phyloP scores from a whole-genome alignment of 1,140 invertebrate species.

The Spodoptera frugiperda region DNA sequence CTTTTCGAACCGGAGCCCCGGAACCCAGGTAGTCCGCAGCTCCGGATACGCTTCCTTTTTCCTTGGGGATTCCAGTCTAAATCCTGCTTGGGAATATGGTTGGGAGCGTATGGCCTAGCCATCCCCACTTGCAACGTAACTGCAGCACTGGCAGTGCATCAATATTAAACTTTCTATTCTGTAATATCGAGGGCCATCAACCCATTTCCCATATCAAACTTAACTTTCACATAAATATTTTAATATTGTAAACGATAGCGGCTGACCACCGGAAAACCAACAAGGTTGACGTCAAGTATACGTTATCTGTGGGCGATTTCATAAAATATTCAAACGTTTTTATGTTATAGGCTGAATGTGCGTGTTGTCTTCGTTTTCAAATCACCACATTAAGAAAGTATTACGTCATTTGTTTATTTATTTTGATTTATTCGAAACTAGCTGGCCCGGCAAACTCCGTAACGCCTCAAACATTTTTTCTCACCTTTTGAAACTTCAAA shows the following conservation, averaged over 20 bases:
- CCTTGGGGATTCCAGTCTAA: too few species aligned
- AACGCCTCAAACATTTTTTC: too few species aligned
- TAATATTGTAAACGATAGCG: background rate
- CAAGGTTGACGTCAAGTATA: constrained; percentile 7
- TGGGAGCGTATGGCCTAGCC: too few species aligned
- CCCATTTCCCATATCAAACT: background rate
- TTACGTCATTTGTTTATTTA: background rate
- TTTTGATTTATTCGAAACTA: too few species aligned
- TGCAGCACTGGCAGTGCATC: too few species aligned
- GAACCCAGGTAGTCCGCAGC: too few species aligned
- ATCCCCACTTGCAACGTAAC: too few species aligned
- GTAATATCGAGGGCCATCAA: background rate
- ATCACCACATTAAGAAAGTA: background rate
- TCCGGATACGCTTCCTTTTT: too few species aligned
- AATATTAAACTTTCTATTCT: background rate
- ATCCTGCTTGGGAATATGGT: too few species aligned
- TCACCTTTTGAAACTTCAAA: too few species aligned
- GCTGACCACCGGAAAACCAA: constrained; percentile 21
- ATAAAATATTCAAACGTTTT: background rate
- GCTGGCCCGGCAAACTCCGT: too few species aligned
- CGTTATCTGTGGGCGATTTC: constrained; percentile 10
- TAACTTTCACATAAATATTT: constrained; percentile 20
- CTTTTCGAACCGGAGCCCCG: too few species aligned
- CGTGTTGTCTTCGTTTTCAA: background rate
- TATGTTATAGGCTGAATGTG: background rate